Evolutionary conservation across 2,113 vertebrate species (phyloP).

Genomic region (Podocnemis expansa): DNA sequence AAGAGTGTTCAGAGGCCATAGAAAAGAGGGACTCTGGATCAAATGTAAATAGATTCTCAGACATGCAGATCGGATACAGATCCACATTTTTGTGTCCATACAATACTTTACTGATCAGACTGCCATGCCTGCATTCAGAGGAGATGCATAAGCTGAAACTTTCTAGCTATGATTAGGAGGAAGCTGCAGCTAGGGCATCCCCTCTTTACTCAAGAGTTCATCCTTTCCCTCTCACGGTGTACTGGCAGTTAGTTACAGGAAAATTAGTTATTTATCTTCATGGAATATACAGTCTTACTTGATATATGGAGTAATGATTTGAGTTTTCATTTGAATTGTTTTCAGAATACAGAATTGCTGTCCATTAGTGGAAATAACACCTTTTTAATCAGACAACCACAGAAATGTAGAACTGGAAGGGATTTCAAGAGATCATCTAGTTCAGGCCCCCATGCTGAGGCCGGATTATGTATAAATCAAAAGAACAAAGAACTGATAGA

Average conservation of each 20-base stretch:
- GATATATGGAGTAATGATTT: background rate
- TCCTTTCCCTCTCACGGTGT: background rate
- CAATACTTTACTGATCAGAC: background rate
- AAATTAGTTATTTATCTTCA: background rate
- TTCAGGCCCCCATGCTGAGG: background rate
- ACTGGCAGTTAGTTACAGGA: background rate
- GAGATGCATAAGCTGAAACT: background rate
- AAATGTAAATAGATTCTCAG: too few relatives aligned
- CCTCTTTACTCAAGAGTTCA: background rate
- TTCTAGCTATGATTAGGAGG: background rate
- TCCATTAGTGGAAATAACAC: background rate
- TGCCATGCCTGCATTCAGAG: background rate
- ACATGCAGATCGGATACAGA: too few relatives aligned
- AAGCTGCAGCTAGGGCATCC: background rate
- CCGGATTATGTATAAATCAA: background rate
- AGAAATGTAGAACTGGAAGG: background rate
- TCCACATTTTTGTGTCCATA: too few relatives aligned
- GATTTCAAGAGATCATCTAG: background rate
- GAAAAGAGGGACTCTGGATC: too few relatives aligned
- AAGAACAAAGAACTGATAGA: background rate
- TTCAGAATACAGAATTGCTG: background rate
- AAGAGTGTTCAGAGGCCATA: too few relatives aligned
- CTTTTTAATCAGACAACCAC: background rate
- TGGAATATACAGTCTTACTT: background rate
- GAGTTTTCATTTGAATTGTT: background rate